Percentiles rank a stretch among this genome's conserved stretches.
Conservation (phyloP, 2,888 invertebrate species). For the Mechanitis messenoides region DNA sequence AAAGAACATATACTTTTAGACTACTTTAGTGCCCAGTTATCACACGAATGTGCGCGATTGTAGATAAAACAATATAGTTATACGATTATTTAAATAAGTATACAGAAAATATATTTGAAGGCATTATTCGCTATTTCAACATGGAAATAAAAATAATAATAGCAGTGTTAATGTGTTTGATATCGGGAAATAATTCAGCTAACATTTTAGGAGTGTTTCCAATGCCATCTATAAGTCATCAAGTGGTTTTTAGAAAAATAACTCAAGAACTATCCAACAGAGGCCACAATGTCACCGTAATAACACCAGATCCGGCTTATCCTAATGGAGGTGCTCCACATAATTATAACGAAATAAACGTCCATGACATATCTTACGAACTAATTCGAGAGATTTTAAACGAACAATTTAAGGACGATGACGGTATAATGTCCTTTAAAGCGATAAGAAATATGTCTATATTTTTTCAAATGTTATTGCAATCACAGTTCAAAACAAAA, state of each 20-base stretch:
- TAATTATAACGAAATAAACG: constrained; percentile 57
- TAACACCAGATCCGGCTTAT: constrained; percentile 58
- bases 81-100: no score
- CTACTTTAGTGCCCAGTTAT: no score
- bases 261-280: constrained; percentile 52
- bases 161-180: background rate
- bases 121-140: background rate
- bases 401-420: background rate
- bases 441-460: constrained; percentile 5
- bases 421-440: no score
- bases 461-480: constrained; percentile 23
- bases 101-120: no score
- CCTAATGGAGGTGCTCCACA: constrained; percentile 36
- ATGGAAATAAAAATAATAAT: background rate
- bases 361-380: constrained; percentile 40
- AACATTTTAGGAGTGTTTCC: constrained; percentile 55
- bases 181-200: constrained; percentile 31
- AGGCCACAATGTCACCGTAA: constrained; percentile 61
- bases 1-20: no score
- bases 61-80: no score
- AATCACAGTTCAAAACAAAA: constrained; percentile 27
- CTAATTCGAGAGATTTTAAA: constrained; percentile 2
- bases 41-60: no score
- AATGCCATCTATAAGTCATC: constrained; percentile 63
- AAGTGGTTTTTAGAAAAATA: constrained; percentile 55